Evolutionary conservation across 2,113 vertebrate species (phyloP).

Genomic region (Sturnus vulgaris): DNA sequence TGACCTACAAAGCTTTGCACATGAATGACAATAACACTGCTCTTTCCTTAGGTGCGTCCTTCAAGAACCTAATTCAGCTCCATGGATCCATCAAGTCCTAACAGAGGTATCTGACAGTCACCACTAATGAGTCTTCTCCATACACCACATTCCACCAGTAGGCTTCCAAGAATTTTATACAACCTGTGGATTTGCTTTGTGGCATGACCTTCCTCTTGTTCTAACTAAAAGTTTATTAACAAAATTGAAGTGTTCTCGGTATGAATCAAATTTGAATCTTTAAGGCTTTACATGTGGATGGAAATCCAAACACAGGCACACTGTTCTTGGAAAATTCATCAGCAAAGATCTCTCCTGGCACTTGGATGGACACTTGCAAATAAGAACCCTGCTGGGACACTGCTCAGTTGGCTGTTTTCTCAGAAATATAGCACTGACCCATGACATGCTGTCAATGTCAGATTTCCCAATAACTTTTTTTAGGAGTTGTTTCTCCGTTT

Average conservation of each 20-base stretch:
- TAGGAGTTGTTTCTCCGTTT: neutral
- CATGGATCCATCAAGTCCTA: neutral
- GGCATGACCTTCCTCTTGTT: neutral
- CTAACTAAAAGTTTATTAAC: neutral
- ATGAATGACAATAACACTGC: neutral
- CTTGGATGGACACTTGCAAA: neutral
- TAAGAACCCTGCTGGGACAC: neutral
- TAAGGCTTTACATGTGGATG: neutral
- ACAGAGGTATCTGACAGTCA: neutral
- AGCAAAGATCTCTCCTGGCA: neutral
- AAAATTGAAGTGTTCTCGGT: neutral
- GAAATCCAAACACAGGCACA: accelerated
- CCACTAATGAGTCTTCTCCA: neutral
- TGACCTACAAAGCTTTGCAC: neutral
- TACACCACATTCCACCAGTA: neutral
- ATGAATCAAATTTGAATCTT: neutral
- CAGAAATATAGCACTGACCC: neutral
- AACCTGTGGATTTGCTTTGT: accelerated
- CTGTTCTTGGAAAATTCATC: neutral
- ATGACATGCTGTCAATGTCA: accelerated
- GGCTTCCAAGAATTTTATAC: neutral
- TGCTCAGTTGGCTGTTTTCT: neutral
- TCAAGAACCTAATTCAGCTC: neutral
- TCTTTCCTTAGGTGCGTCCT: neutral
- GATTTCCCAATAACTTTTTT: neutral